Base-by-base conservation (phyloP, 2,888 invertebrate genomes). In the Scotopteryx bipunctaria region DNA sequence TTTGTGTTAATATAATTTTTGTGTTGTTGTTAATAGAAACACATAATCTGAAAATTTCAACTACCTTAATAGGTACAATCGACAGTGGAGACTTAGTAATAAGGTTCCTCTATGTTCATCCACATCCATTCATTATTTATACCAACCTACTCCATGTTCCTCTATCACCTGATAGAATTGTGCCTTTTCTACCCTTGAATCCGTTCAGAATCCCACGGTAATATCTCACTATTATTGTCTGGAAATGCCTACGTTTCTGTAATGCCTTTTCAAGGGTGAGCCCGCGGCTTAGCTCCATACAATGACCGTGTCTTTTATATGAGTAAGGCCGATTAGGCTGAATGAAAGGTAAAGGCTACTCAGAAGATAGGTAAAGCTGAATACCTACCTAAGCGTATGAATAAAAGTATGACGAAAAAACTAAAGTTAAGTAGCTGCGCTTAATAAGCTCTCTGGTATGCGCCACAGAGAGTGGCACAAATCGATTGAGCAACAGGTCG, bases 401-500 rank as follows among this genome's bases (percentile, higher is more conserved):
- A n/a, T 33, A 9, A n/a, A n/a, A 27, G 11, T 23, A n/a, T 14
- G 6, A 46, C 11, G 31, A 11, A 15, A 25, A 35, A 47, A 46
- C n/a, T 37, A 23, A 15, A 14, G 19, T 41, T 41, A 35, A 33
- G 35, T n/a, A 27, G 15, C 42, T 49, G 43, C 23, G 54, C 53
- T 63, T 58, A 64, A 53, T 62, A 72, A 66, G 64, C 63, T 52
- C 61, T 55, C 54, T 63, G 54, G 53, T 71, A 73, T 69, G 66
- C 72, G 73, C 77, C 77, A 65, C 68, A 70, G 69, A 72, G 71
- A 73, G 72, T 68, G 69, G 64, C 67, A 63, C 67, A 59, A 78
- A 84, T 84, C 84, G 84, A 84, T 84, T 68, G 71, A 80, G 84
- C 84, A 83, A 84, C 84, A 84, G 83, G 84, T 84, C 64, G 57